phyloP scores from a whole-genome alignment of 2,888 invertebrate species.

The Xestia xanthographa region DNA sequence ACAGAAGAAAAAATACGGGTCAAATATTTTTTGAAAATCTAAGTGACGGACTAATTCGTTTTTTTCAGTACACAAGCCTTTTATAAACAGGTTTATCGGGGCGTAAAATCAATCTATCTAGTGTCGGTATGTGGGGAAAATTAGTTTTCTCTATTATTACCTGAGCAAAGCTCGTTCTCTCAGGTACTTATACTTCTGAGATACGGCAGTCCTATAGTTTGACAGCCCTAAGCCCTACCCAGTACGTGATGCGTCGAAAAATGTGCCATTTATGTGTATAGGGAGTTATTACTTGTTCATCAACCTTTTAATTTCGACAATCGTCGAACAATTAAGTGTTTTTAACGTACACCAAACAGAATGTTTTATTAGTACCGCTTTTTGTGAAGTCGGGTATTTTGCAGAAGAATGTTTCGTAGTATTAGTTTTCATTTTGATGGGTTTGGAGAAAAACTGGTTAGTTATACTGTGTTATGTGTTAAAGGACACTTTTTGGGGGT shows the following conservation, averaged over 20 bases:
- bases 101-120: not conserved
- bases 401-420: constrained; percentile 36
- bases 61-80: no score
- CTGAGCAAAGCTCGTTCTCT: not conserved
- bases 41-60: no score
- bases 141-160: not conserved
- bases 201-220: not conserved
- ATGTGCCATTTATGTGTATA: constrained; percentile 71
- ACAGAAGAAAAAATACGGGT: no score
- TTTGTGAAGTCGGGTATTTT: constrained; percentile 54
- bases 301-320: constrained; percentile 70
- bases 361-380: constrained; percentile 61
- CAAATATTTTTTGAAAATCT: no score
- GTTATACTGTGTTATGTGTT: not conserved
- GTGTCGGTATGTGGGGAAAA: not conserved
- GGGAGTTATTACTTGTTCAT: constrained; percentile 67
- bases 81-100: not conserved
- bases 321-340: constrained; percentile 66
- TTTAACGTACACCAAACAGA: constrained; percentile 50
- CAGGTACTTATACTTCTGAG: not conserved
- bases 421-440: constrained; percentile 57
- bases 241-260: constrained; percentile 78
- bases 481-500: not conserved
- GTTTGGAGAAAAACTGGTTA: constrained; percentile 37
- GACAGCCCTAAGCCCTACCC: constrained; percentile 54